Evolutionary conservation across 1,140 invertebrate species (phyloP), one percentile per base, ranked within the genome.

Genomic region (Trinorchestia longiramus): DNA sequence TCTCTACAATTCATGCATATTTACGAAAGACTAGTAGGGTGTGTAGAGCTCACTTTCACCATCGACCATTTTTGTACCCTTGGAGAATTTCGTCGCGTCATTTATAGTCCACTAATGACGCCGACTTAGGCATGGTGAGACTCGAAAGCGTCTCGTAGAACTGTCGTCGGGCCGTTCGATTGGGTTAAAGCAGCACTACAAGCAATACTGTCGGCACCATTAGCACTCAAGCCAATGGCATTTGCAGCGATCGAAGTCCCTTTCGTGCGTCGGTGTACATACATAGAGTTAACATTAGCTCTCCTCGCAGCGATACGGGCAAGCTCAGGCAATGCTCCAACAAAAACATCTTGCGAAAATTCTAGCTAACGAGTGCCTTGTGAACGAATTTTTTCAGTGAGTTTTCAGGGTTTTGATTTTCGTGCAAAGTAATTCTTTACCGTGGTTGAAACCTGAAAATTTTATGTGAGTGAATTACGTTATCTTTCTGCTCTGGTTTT

Each of bases 211-310:
- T 43, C n/a, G 88, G 88, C 88, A 43, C 88, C 88, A 90, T 90
- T 90, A 90, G 88, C 88, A 90, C 88, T 90, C 28, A 15, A 90
- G 88, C 43, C 88, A 43, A 90, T 90, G 28, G 88, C 88, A 4
- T 43, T 90, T 42, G 88, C 62, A 11, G 28, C 62, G 11, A 77
- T 77, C 62, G 11, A 77, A 77, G 62, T 77, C 62, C 62, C 62
- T 77, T 77, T 77, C 15, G 62, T 77, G 62, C 62, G 62, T 1
- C 62, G 8, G 62, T 77, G 62, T 77, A 11, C 62, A n/a, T n/a
- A n/a, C n/a, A 36, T 77, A 77, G 62, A 77, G 62, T 36, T 77
- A 77, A 36, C 62, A 77, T 77, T 77, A 77, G 62, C 62, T 36
- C 15, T 11, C 11, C 28, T 3, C 62, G n/a, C 62, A 77, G 15